These are phyloP conservation scores for Poliocrania exsul DNA, from an alignment of 2,797 vertebrate species.

Conservation along the genomic window DNA sequence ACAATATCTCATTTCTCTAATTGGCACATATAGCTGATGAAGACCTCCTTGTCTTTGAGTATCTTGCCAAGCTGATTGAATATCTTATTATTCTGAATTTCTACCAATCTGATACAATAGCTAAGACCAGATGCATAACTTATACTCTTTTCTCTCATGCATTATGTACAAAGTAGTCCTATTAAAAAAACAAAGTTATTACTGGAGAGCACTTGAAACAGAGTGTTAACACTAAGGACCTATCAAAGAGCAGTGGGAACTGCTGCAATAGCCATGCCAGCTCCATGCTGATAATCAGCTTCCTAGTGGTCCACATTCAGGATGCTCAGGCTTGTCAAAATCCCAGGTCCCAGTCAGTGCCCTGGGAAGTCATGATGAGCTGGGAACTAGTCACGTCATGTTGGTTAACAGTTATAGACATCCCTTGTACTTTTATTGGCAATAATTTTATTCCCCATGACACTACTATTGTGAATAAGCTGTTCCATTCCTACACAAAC, in stretches of 20 bases:
- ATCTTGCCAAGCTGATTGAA: neutral
- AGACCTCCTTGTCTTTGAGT: neutral
- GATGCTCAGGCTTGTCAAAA: neutral
- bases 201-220: neutral
- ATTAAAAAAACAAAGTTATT: neutral
- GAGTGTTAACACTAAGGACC: neutral
- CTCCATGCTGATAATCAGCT: neutral
- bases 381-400: neutral
- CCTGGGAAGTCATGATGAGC: neutral
- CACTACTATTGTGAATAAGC: neutral
- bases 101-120: neutral
- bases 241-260: neutral
- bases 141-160: neutral
- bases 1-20: neutral
- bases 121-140: neutral
- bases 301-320: neutral
- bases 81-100: neutral
- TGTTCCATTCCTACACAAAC: neutral
- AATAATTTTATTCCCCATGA: neutral
- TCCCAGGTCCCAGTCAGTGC: neutral
- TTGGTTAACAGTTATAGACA: neutral
- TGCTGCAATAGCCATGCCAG: accelerated
- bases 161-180: neutral
- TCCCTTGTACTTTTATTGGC: neutral
- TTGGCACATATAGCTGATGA: neutral